Base-by-base conservation (phyloP, 2,888 invertebrate species). In the Lepidocyrtoides sp. region DNA sequence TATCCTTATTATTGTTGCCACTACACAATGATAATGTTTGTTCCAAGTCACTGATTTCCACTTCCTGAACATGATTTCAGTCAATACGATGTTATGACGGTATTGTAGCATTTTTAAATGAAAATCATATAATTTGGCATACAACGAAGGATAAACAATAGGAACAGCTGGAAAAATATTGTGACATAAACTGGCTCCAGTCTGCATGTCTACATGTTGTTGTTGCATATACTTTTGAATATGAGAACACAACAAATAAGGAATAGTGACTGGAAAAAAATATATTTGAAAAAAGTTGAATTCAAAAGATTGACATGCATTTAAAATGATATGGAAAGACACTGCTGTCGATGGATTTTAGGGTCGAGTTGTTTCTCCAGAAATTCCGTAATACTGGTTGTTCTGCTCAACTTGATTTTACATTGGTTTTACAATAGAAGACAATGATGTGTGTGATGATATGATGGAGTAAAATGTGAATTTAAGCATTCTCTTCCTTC, bases 121-220 rank as follows among this genome's bases (percentile, higher is more conserved):
- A 63, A 14, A 66, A 66, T 66, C 66, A n/a, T 60, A 51, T 7
- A 79, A 14, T 17, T 32, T 32, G 32, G 8, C 26, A n/a, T 12
- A 32, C 32, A n/a, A 14, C 17, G 14, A 14, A 3, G 14, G 32
- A n/a, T 66, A 66, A 69, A 41, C 69, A 69, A 41, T 26, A 10
- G n/a, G 20, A 41, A 10, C 69, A 69, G 69, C 69, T 69, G 69
- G 69, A 41, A 81, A 60, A 83, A 83, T 86, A 63, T 79, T 87
- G 79, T 87, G 87, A 87, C 87, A 69, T 51, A 32, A 51, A 79
- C 12, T 87, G 87, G 87, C 87, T 87, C 87, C 87, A 79, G 66
- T 32, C 51, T 32, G 32, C 14, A 32, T 32, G 66, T 8, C 66
- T 66, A n/a, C n/a, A n/a, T n/a, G n/a, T n/a, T n/a, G n/a, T n/a